Evolutionary conservation across 2,888 invertebrate species (phyloP).

Genomic region (Amiota minor): DNA sequence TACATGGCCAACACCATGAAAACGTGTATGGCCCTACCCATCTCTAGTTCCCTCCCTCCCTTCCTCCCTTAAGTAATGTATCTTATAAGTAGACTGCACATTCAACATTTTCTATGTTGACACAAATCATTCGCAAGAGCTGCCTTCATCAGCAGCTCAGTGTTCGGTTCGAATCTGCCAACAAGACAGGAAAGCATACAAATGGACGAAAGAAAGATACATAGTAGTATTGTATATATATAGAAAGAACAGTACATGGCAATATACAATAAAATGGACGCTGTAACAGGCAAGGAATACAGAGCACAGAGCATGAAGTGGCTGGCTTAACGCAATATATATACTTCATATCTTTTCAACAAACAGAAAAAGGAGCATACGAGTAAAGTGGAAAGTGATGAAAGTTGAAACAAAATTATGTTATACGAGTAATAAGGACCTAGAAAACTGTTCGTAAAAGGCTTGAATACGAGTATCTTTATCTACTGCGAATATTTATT

Average conservation of each 20-base stretch:
- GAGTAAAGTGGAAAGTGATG: no score
- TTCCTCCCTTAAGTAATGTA: no score
- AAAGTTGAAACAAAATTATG: no score
- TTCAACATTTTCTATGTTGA: constrained; percentile 51
- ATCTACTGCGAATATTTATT: no score
- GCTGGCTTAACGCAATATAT: background rate
- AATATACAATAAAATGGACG: no score
- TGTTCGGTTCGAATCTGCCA: constrained; percentile 31
- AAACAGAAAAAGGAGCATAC: background rate
- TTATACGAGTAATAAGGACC: no score
- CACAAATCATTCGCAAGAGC: constrained; percentile 63
- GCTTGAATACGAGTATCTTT: no score
- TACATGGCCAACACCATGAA: background rate
- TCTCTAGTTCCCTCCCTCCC: background rate
- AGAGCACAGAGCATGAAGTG: background rate
- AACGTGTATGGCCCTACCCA: background rate
- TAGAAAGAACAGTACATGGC: no score
- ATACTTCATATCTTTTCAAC: background rate
- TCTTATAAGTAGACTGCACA: background rate
- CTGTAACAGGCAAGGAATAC: background rate
- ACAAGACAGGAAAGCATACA: background rate
- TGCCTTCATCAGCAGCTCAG: constrained; percentile 34
- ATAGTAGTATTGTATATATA: no score
- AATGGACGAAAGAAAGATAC: no score
- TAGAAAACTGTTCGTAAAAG: no score